phyloP scores from a whole-genome alignment of 2,797 vertebrate species.

The Characodon lateralis region DNA sequence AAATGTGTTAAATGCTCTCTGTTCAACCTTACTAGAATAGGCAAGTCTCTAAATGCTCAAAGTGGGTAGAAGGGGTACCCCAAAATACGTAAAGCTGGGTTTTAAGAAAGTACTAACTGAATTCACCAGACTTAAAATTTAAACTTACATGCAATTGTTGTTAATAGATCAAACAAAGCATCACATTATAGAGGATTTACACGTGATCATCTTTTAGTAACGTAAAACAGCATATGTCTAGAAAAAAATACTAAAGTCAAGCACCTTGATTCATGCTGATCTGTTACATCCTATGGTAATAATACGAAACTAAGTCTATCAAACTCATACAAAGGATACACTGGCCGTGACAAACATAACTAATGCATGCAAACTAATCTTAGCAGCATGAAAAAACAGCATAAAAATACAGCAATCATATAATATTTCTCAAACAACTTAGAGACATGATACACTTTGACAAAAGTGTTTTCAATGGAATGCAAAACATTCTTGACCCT shows the following conservation, averaged over 20 bases:
- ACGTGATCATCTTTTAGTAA: background rate
- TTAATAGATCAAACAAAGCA: background rate
- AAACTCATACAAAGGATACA: slow-evolving; percentile 24
- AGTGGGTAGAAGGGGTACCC: no score
- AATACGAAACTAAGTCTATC: slow-evolving; percentile 14
- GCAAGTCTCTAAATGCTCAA: no score
- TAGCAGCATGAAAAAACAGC: slow-evolving; percentile 16
- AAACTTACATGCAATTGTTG: slow-evolving; percentile 3
- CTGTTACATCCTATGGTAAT: slow-evolving; percentile 13
- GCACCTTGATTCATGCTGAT: slow-evolving; percentile 28
- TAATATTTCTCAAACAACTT: background rate
- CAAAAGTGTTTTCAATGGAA: slow-evolving; percentile 8
- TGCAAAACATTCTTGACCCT: background rate
- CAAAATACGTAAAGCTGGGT: no score
- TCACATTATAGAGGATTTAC: background rate
- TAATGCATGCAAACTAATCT: slow-evolving; percentile 40
- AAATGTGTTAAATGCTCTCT: no score
- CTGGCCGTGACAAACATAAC: slow-evolving; percentile 14
- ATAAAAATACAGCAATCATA: slow-evolving; percentile 14
- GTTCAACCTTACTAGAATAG: no score
- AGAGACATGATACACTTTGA: background rate
- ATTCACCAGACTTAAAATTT: slow-evolving; percentile 2
- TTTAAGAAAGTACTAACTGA: no score
- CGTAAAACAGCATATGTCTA: slow-evolving; percentile 5
- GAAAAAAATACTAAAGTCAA: slow-evolving; percentile 5